Evolutionary conservation across 35 echinoderm and acorn worm species (phyloP).

Genomic region (Nesometra sesokonis): DNA sequence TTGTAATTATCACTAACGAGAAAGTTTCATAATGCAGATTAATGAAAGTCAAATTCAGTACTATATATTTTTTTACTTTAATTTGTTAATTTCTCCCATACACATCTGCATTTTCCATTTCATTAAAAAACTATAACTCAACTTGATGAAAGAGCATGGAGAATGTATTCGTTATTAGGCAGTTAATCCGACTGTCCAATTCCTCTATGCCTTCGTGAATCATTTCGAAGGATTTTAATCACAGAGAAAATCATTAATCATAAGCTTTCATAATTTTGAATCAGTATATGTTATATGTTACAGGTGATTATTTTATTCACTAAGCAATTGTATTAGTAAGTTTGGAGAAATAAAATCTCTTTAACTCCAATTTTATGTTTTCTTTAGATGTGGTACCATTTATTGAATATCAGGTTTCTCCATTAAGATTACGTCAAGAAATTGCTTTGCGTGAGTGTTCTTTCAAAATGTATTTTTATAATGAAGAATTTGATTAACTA

Average conservation of each 20-base stretch:
- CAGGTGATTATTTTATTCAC: background rate
- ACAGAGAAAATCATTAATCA: background rate
- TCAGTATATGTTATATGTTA: background rate
- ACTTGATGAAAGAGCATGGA: background rate
- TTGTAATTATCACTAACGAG: too few relatives aligned
- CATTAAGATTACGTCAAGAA: too few relatives aligned
- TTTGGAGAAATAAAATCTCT: too few relatives aligned
- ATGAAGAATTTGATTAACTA: too few relatives aligned
- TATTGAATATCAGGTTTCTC: too few relatives aligned
- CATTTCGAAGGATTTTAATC: background rate
- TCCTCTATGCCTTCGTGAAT: background rate
- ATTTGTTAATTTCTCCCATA: background rate
- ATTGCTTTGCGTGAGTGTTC: too few relatives aligned
- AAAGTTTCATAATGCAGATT: too few relatives aligned
- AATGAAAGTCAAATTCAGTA: background rate
- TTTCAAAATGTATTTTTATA: too few relatives aligned
- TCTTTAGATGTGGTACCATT: too few relatives aligned
- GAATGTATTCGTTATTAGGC: background rate
- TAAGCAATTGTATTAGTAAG: background rate
- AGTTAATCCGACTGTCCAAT: background rate
- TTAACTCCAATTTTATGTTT: too few relatives aligned
- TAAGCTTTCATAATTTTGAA: background rate
- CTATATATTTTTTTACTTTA: background rate
- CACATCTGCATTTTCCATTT: background rate
- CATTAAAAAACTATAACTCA: background rate